Base-by-base conservation (phyloP, 2,113 vertebrate species). In the Burhinus bistriatus region DNA sequence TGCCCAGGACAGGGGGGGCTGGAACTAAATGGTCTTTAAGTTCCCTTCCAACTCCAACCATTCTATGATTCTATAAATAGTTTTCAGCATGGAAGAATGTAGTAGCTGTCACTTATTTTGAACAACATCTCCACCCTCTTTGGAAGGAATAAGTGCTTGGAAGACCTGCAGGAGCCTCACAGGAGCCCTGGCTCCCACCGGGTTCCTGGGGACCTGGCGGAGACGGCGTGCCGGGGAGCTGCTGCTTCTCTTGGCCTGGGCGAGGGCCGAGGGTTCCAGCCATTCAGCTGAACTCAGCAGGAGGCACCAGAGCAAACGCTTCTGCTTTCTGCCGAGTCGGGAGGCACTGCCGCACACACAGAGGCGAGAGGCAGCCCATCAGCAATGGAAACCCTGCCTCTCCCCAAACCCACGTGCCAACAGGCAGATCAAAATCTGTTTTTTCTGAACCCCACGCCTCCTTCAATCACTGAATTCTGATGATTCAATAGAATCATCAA, bases 311-410 rank as follows among this genome's bases (percentile, higher is more conserved):
- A 90, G 83, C 78, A 75, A 44, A 66, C 5, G 2, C 9, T 71
- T 25, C 26, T 77, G 34, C 61, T 36, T 70, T 26, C 83, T 15
- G 45, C 26, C 6, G 62, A 64, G 30, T 0, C 1, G 6, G 83
- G 65, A 91, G 20, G 26, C 34, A 22, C 45, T 6, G 36, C 62
- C 5, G 5, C 11, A 11, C 49, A 21, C 13, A 1, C 1, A 0
- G 29, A 26, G 42, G 14, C 6, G 5, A 57, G 76, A 68, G 0
- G 0, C 66, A 42, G 90, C 47, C 47, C 27, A 0, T 0, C 0
- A 0, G n/a, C 0, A 0, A 34, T 3, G 19, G 77, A 71, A 76
- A 51, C 13, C 6, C 38, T 51, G 72, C 44, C 49, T 49, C 80
- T 61, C 5, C 49, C n/a, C 64, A 55, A 10, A 71, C 17, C 4